Conservation (phyloP, 64 coral and sea anemone species). For the Porites lutea region DNA sequence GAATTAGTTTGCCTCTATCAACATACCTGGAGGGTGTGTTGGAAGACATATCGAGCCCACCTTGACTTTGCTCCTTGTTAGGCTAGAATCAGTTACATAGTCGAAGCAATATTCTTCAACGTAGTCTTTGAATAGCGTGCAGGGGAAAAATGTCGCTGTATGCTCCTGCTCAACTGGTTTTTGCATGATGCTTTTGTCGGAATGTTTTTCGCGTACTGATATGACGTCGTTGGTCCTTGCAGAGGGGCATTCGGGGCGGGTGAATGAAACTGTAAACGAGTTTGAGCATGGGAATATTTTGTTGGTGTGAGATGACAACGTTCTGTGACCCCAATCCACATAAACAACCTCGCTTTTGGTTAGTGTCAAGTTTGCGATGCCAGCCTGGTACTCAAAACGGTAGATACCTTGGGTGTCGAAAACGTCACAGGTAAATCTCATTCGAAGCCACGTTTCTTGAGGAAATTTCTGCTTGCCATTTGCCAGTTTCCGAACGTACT, state of each 20-base stretch:
- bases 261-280: conserved; percentile 55
- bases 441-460: conserved; percentile 37
- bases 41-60: conserved; percentile 70
- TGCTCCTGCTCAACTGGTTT: conserved; percentile 44
- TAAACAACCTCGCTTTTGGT: conserved; percentile 44
- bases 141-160: conserved; percentile 55
- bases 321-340: conserved; percentile 67
- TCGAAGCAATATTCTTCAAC: conserved; percentile 88
- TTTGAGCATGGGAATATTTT: conserved; percentile 79
- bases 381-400: conserved; percentile 80
- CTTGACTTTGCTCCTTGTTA: conserved; percentile 28
- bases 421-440: conserved; percentile 80
- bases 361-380: conserved; percentile 1
- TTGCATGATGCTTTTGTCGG: conserved; percentile 31
- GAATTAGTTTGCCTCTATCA: not conserved
- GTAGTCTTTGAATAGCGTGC: conserved; percentile 77
- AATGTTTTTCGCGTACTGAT: conserved; percentile 59
- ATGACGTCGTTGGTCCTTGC: conserved; percentile 54
- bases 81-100: conserved; percentile 57
- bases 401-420: conserved; percentile 80
- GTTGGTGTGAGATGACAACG: conserved; percentile 32
- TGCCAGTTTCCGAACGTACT: conserved; percentile 77
- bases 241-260: conserved; percentile 50
- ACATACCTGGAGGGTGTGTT: conserved; percentile 77
- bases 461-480: conserved; percentile 68